Base-by-base conservation (phyloP, 2,888 invertebrate genomes). In the Lacanobia wlatinum region DNA sequence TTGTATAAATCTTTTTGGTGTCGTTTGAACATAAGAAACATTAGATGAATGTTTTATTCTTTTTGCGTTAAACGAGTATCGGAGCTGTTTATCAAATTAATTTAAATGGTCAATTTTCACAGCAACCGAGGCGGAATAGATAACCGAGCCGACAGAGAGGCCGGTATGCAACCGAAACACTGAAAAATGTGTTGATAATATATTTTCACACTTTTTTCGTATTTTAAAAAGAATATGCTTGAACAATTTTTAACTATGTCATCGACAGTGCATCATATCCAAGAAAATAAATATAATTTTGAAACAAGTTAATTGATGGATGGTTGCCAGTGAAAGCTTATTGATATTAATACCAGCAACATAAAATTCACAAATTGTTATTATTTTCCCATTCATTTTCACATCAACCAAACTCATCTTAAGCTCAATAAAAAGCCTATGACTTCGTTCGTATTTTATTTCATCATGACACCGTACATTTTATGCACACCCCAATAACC, bases 401-500 rank as follows among this genome's bases (percentile, higher is more conserved):
- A 10, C 23, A 58, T 18, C 16, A 52, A 21, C 38, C 16, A 8
- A 50, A 61, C 40, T 56, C 52, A 66, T 40, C 40, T n/a, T 28
- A 5, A 60, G 59, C 55, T 73, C 60, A 65, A 85, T 83, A 80
- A 69, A 78, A 66, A 68, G 53, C 23, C 34, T 43, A 77, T 71
- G 62, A 63, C 73, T 62, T 55, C 46, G 50, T 73, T 76, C 23
- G 12, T 52, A 78, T 71, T 23, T 63, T 60, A 70, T 75, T 78
- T 73, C 60, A 79, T 71, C 58, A 74, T 73, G 72, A 56, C 61
- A 74, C 70, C 34, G 52, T 67, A 55, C 77, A 77, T 83, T 58
- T 58, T 58, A 58, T n/a, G 38, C 40, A 40, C 38, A 38, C n/a
- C 68, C 38, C 71, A 59, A 75, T 71, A 58, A 73, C 67, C 76